Conservation (phyloP, 2,113 vertebrate genomes). For the Passer montanus region DNA sequence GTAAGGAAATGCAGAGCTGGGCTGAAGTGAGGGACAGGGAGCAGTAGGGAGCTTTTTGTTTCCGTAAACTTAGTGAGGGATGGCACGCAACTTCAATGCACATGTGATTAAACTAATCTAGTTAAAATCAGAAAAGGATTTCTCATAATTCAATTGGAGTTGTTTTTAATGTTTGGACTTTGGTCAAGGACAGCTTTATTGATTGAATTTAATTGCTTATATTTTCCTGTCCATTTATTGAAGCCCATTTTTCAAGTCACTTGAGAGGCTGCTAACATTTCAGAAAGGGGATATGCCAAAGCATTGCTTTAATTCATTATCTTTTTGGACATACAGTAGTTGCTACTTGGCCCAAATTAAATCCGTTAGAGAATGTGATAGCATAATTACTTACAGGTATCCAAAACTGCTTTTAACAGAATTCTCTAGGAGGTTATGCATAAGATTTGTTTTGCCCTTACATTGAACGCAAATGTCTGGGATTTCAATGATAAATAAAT, state of each 20-base stretch:
- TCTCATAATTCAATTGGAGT: slow-evolving; percentile 75
- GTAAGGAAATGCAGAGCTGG: background rate
- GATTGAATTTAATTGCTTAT: slow-evolving; percentile 78
- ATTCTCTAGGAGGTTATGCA: slow-evolving; percentile 61
- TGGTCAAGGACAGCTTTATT: slow-evolving; percentile 78
- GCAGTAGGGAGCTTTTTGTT: background rate
- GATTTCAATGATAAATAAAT: slow-evolving; percentile 65
- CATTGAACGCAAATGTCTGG: slow-evolving; percentile 54
- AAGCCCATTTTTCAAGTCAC: slow-evolving; percentile 74
- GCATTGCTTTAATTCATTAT: slow-evolving; percentile 83
- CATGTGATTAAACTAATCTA: slow-evolving; percentile 69
- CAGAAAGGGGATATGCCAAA: slow-evolving; percentile 77
- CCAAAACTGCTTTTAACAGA: slow-evolving; percentile 70
- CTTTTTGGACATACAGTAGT: slow-evolving; percentile 74
- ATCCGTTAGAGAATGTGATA: slow-evolving; percentile 76
- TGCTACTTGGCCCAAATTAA: slow-evolving; percentile 75
- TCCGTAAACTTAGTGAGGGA: slow-evolving; percentile 41
- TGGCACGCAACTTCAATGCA: slow-evolving; percentile 5
- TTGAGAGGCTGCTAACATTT: slow-evolving; percentile 77
- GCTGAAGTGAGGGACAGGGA: background rate
- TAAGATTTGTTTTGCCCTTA: slow-evolving; percentile 56
- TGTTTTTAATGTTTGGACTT: slow-evolving; percentile 74
- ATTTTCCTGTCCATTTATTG: slow-evolving; percentile 76
- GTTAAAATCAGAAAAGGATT: slow-evolving; percentile 73
- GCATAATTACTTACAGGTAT: slow-evolving; percentile 79